These are phyloP conservation scores for Notiomystis cincta DNA, from an alignment of 2,113 vertebrate species.

Conservation along the genomic window DNA sequence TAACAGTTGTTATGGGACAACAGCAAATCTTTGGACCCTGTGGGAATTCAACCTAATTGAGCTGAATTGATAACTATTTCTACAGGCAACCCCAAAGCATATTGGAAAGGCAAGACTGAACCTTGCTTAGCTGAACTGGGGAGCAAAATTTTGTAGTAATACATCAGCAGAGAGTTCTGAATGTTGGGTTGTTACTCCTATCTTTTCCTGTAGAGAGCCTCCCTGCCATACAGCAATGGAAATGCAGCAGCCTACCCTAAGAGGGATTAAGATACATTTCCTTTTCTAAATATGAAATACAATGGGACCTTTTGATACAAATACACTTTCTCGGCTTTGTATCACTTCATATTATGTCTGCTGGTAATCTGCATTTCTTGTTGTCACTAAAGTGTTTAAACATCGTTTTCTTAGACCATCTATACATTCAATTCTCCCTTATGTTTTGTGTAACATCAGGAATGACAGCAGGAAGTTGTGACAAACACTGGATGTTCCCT, in stretches of 20 bases:
- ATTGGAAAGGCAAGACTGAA: background rate
- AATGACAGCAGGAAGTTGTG: background rate
- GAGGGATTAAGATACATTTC: background rate
- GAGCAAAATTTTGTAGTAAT: background rate
- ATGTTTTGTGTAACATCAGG: background rate
- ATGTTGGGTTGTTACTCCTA: accelerated
- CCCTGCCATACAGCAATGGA: background rate
- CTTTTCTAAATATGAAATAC: background rate
- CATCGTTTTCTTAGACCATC: background rate
- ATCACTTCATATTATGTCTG: background rate
- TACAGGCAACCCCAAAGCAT: background rate
- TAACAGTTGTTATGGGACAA: background rate
- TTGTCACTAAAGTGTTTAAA: background rate
- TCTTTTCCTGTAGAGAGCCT: background rate
- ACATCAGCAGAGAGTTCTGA: background rate
- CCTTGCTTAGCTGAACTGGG: background rate
- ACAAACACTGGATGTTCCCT: background rate
- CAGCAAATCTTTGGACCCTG: background rate
- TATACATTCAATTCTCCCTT: background rate
- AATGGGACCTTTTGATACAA: background rate
- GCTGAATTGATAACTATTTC: background rate
- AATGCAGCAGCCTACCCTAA: background rate
- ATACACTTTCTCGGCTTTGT: background rate
- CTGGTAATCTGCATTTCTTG: background rate
- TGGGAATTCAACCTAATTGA: background rate